Evolutionary conservation across 2,113 vertebrate genomes (phyloP).

Genomic region (Lepus americanus): DNA sequence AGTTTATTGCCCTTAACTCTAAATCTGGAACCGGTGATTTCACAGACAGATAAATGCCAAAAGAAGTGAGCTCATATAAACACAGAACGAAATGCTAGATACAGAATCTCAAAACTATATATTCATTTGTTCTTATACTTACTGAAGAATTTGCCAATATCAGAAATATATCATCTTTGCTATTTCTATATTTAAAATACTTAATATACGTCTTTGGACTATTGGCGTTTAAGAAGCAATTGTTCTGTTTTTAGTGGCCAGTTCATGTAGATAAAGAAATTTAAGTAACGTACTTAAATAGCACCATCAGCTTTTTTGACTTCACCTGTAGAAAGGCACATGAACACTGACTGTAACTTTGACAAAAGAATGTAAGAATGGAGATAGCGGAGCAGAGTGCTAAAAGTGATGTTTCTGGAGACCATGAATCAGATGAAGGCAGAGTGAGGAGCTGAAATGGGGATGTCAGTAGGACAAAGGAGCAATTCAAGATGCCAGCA

Average conservation of each 20-base stretch:
- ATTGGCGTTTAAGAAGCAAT: conserved; percentile 8
- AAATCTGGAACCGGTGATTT: conserved; percentile 58
- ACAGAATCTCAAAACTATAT: not conserved
- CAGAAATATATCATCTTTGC: conserved; percentile 23
- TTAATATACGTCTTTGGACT: conserved; percentile 37
- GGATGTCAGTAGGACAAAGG: not conserved
- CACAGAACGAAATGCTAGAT: conserved; percentile 39
- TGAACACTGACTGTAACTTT: not conserved
- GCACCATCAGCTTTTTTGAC: not conserved
- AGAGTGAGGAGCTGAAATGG: not conserved
- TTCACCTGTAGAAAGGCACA: not conserved
- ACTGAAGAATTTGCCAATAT: conserved; percentile 7
- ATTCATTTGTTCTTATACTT: conserved; percentile 14
- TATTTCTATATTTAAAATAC: conserved; percentile 51
- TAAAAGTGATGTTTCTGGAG: not conserved
- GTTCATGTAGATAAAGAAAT: conserved; percentile 7
- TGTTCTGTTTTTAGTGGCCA: conserved; percentile 30
- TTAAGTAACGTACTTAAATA: conserved; percentile 15
- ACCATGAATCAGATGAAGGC: not conserved
- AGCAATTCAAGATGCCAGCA: not conserved
- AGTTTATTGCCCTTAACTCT: conserved; percentile 34
- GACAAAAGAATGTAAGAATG: not conserved
- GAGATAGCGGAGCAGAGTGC: not conserved
- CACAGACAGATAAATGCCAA: conserved; percentile 48
- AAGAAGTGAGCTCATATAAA: conserved; percentile 23